Evolutionary conservation across 2,797 vertebrate species (phyloP).

Genomic region (Cryptoblepharus egeriae): DNA sequence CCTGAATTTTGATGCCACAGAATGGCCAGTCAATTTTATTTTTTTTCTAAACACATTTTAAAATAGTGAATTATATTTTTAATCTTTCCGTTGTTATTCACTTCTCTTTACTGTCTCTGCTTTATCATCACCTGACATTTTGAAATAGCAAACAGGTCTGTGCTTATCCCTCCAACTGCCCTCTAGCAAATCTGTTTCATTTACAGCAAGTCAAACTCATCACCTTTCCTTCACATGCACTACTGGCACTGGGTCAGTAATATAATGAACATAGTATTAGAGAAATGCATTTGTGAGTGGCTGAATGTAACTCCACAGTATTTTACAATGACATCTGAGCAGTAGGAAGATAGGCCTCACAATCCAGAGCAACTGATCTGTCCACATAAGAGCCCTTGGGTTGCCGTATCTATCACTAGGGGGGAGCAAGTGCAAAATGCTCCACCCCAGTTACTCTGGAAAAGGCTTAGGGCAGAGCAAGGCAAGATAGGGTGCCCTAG

Average conservation of each 20-base stretch:
- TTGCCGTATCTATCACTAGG: too few relatives aligned
- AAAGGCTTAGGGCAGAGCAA: too few relatives aligned
- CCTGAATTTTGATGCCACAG: not conserved
- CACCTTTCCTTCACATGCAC: not conserved
- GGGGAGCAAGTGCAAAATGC: too few relatives aligned
- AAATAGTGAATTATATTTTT: not conserved
- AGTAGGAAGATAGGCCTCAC: not conserved
- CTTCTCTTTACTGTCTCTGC: not conserved
- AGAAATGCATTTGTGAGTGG: not conserved
- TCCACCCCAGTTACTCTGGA: too few relatives aligned
- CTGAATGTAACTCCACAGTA: not conserved
- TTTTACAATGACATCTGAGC: not conserved
- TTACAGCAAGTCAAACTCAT: not conserved
- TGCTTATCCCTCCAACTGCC: too few relatives aligned
- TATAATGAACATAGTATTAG: not conserved
- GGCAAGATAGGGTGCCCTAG: too few relatives aligned
- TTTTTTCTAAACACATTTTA: not conserved
- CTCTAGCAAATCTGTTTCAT: not conserved
- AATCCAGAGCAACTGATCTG: too few relatives aligned
- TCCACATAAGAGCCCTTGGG: too few relatives aligned
- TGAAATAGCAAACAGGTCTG: not conserved
- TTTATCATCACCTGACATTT: not conserved
- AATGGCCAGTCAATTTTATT: conserved; percentile 10
- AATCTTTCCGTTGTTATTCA: too few relatives aligned
- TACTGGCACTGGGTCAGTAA: not conserved